Base-by-base conservation (phyloP, 1,140 invertebrate species). In the Vanessa atalanta region DNA sequence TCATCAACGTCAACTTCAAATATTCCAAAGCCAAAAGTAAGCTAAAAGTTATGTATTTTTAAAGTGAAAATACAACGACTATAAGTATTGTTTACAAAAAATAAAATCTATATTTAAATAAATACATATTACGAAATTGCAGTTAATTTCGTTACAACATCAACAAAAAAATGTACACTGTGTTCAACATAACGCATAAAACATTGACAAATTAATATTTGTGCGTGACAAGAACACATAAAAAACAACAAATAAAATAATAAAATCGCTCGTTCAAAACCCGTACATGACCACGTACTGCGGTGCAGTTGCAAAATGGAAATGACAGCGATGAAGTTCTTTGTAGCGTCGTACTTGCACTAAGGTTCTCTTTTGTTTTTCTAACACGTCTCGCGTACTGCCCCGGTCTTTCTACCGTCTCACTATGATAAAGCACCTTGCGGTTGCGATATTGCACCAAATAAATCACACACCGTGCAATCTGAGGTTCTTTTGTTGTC, bases 271-370 rank as follows among this genome's bases (percentile, higher is more conserved):
- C n/a, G 2, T 79, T 75, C 71, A 55, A 16, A 66, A 67, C 73
- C 82, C 79, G 37, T 60, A 76, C 75, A 72, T 69, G 74, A 79
- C 75, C 78, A 43, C 70, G 67, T 71, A 70, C 65, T 75, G 82
- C 76, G 73, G 69, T 78, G 80, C 81, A 83, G 67, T 67, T 50
- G 75, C 77, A 79, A 86, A 87, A 87, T 87, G 83, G 78, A 75
- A 87, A 86, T 84, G 84, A 84, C 85, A 81, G 75, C 83, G 69
- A 84, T 83, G 80, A 76, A 78, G 78, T 82, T 83, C 81, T 85
- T 87, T 86, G 76, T 71, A 70, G 66, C 82, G 82, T 61, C 26
- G 82, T 55, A 50, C 43, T 50, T 48, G 78, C 65, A 57, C 47
- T 73, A 74, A 74, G 73, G 73, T 67, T 57, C 63, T 12, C 73